These are phyloP conservation scores for Athripsodes cinereus DNA, from an alignment of 2,888 invertebrate species.

Conservation along the genomic window DNA sequence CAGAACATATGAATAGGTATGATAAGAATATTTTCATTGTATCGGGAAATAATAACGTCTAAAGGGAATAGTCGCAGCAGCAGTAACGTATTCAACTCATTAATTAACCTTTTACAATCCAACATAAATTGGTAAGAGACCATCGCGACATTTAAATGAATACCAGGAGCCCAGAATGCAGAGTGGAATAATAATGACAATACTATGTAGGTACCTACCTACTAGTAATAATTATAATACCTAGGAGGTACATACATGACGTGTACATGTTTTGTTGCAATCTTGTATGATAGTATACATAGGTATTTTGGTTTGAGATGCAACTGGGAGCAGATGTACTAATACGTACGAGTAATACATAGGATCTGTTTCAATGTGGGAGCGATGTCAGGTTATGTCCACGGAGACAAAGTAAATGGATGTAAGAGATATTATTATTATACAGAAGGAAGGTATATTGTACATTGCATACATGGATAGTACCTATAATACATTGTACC, in stretches of 20 bases:
- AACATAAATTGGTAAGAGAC: background rate
- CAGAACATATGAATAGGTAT: too few species aligned
- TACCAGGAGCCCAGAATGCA: background rate
- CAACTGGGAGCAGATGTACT: background rate
- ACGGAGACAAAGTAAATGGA: constrained; percentile 1
- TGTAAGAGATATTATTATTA: too few species aligned
- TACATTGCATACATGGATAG: too few species aligned
- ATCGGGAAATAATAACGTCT: too few species aligned
- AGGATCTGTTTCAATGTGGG: background rate
- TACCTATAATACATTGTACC: too few species aligned
- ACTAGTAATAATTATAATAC: background rate
- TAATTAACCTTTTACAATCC: background rate
- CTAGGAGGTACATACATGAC: background rate
- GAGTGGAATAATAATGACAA: background rate
- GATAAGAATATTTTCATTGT: too few species aligned
- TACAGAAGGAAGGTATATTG: too few species aligned
- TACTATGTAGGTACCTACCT: background rate
- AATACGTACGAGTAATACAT: too few species aligned
- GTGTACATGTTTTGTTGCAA: too few species aligned
- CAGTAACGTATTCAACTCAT: background rate
- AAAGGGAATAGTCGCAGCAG: too few species aligned
- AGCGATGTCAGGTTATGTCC: constrained; percentile 1
- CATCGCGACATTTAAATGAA: background rate
- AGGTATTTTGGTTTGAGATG: too few species aligned
- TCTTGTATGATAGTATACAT: too few species aligned